A percentile compares a stretch with the other conserved stretches of the same genome.
Evolutionary conservation across 1,140 invertebrate genomes (phyloP).

Genomic region (Pinna nobilis): DNA sequence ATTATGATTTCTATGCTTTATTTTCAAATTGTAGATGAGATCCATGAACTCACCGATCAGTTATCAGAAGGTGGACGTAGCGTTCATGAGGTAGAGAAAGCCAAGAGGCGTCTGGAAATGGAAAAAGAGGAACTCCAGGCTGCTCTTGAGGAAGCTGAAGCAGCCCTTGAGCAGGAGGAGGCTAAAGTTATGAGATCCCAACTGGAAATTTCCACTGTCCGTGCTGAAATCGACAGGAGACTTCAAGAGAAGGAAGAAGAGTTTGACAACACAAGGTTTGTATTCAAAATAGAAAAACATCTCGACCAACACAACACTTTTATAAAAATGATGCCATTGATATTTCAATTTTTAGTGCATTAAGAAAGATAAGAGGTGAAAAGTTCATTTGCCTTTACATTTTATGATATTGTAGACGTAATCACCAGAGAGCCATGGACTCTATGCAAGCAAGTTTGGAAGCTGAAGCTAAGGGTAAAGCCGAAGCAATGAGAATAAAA

Average conservation of each 20-base stretch:
- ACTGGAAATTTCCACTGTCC: conserved; percentile 96
- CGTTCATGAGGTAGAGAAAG: conserved; percentile 99
- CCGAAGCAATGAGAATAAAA: conserved; percentile 99
- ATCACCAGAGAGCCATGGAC: conserved; percentile 98
- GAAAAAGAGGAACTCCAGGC: conserved; percentile 99
- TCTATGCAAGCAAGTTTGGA: conserved; percentile 99
- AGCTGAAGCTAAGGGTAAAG: conserved; percentile 99
- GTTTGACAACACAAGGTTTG: conserved; percentile 95
- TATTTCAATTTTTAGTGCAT: neutral
- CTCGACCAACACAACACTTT: neutral
- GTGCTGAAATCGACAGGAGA: conserved; percentile 98
- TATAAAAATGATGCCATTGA: neutral
- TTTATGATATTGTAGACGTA: conserved; percentile 84
- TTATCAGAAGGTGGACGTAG: conserved; percentile 94
- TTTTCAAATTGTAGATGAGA: conserved; percentile 83
- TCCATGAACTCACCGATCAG: conserved; percentile 99
- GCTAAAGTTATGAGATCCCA: conserved; percentile 90
- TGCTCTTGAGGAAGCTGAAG: conserved; percentile 98
- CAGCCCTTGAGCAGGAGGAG: conserved; percentile 93
- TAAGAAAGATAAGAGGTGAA: neutral
- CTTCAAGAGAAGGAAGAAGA: conserved; percentile 99
- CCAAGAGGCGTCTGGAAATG: conserved; percentile 96
- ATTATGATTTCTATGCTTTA: neutral
- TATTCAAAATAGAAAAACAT: neutral
- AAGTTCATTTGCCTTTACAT: neutral